These are phyloP conservation scores for Neoaliturus tenellus DNA, from an alignment of 2,888 invertebrate species.

Conservation along the genomic window DNA sequence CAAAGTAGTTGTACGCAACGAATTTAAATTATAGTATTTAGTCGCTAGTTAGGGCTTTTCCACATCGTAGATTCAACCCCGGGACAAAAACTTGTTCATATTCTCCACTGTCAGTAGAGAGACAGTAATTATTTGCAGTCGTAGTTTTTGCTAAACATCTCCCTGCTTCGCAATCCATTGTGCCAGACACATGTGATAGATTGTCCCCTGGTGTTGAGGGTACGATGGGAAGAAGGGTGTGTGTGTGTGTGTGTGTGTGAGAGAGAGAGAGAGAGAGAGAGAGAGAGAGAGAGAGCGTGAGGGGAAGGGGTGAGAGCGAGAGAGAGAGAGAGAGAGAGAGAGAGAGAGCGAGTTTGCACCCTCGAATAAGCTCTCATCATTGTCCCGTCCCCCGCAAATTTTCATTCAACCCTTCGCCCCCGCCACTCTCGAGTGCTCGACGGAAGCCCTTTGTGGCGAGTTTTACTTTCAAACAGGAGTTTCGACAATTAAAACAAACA, in stretches of 20 bases:
- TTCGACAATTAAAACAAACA: conserved; percentile 5
- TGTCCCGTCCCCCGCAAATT: background rate
- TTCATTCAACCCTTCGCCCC: conserved; percentile 45
- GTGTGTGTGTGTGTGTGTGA: conserved; percentile 19
- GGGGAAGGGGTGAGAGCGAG: conserved; percentile 31
- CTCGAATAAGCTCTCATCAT: conserved; percentile 30
- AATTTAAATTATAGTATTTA: too few species aligned
- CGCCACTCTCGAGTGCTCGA: background rate
- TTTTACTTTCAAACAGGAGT: background rate
- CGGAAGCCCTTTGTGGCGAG: background rate
- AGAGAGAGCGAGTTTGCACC: background rate
- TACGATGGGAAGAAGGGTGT: conserved; percentile 29
- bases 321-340: conserved; percentile 30
- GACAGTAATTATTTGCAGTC: background rate
- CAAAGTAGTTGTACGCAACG: too few species aligned
- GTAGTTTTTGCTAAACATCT: background rate
- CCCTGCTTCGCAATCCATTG: background rate
- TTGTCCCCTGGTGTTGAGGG: background rate
- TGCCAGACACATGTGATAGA: background rate
- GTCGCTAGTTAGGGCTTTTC: too few species aligned
- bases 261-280: conserved; percentile 35
- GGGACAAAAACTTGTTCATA: too few species aligned
- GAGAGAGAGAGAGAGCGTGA: background rate
- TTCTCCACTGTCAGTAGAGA: background rate
- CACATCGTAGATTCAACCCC: too few species aligned